Base-by-base conservation (phyloP, 2,888 invertebrate species). In the Pogonocherus hispidulus region DNA sequence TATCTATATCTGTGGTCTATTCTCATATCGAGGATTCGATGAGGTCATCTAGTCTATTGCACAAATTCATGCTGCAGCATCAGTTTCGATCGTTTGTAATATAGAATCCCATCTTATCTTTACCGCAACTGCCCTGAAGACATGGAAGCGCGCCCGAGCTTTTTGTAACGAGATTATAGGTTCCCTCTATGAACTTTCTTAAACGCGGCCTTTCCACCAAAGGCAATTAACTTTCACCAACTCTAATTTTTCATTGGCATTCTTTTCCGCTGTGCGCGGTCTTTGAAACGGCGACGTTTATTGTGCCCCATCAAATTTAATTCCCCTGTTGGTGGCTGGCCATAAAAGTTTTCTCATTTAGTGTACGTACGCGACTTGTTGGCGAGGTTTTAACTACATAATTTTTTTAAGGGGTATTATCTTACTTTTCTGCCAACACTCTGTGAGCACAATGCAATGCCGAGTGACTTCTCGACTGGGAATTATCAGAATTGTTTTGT, bases 121-220 rank as follows among this genome's bases (percentile, higher is more conserved):
- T 41, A 41, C 41, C 41, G 14, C 41, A 41, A 41, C n/a, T 41
- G n/a, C 41, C 41, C 41, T 14, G 41, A 41, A 41, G 41, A 41
- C 41, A 41, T 16, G 5, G 16, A 41, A n/a, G 41, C 41, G 41
- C n/a, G 14, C n/a, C 14, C 5, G 5, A n/a, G n/a, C 4, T 11
- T n/a, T 41, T 14, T 14, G 14, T 16, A 41, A 41, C 2, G 14
- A 41, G 41, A 41, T 41, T 41, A 41, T 6, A 14, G 11, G 41
- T n/a, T 41, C 14, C 41, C 14, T 41, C 41, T 41, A n/a, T 14
- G 41, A 41, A 41, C 41, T 41, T 41, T 41, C n/a, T n/a, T 41
- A 41, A 41, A 41, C 1, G n/a, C 41, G 27, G 27, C 27, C 8
- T 27, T 27, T 27, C 4, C 8, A 27, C 3, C 27, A 27, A 27